A percentile compares a stretch with the other conserved stretches of the same genome.
phyloP scores from a whole-genome alignment of 2,797 vertebrate species.

The Cryptoprocta ferox region DNA sequence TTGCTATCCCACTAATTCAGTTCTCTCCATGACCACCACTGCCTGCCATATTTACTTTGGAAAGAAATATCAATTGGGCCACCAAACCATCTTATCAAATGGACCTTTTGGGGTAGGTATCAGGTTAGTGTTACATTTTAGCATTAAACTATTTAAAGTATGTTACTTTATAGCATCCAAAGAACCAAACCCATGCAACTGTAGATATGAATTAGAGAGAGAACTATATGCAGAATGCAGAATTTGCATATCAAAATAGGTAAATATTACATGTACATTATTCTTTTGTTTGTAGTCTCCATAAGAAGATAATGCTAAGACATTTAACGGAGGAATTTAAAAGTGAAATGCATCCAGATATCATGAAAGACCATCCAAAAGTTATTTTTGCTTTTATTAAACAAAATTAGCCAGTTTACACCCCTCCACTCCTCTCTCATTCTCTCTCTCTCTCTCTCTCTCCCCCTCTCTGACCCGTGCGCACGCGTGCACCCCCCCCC shows the following conservation, averaged over 20 bases:
- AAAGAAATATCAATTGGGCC: not conserved
- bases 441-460: not conserved
- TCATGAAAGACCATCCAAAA: not conserved
- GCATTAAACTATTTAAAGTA: not conserved
- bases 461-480: no score
- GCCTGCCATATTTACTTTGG: not conserved
- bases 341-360: not conserved
- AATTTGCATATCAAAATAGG: not conserved
- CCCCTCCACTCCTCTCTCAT: fast-evolving
- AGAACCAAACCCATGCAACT: not conserved
- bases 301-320: not conserved
- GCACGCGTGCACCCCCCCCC: no score
- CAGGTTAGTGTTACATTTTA: not conserved
- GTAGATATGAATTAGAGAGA: not conserved
- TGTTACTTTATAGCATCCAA: not conserved
- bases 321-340: not conserved
- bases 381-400: not conserved
- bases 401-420: not conserved
- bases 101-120: not conserved
- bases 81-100: not conserved
- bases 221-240: not conserved
- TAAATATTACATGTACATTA: not conserved
- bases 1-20: not conserved
- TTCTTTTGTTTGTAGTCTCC: not conserved
- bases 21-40: not conserved